These are phyloP conservation scores for Papilio protenor DNA, from an alignment of 2,888 invertebrate genomes.

Conservation along the genomic window DNA sequence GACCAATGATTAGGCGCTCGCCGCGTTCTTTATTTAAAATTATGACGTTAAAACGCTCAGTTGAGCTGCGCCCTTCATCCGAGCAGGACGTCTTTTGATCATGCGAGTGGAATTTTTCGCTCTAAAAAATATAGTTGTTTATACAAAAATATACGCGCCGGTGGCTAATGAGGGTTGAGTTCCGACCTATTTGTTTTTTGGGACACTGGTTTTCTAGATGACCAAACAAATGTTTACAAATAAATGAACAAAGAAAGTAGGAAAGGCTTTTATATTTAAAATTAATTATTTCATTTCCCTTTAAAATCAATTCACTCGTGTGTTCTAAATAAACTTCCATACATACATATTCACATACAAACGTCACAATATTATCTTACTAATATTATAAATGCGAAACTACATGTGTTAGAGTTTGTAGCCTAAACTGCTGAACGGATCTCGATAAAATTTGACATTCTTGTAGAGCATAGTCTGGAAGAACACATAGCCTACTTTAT, in stretches of 20 bases:
- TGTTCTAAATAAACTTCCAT: no score
- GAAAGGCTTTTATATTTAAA: neutral
- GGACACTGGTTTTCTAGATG: constrained; percentile 16
- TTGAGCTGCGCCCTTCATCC: constrained; percentile 49
- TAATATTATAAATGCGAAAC: no score
- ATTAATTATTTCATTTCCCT: no score
- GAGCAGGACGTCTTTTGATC: constrained; percentile 53
- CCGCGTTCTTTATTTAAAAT: constrained; percentile 72
- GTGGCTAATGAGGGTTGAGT: constrained; percentile 43
- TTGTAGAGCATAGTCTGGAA: no score
- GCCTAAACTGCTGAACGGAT: no score
- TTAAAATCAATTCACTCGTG: no score
- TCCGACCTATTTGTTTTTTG: constrained; percentile 47
- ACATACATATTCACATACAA: no score
- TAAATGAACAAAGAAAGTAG: neutral
- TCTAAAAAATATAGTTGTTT: constrained; percentile 55
- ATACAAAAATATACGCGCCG: constrained; percentile 43
- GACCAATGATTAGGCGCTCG: constrained; percentile 70
- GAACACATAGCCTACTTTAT: no score
- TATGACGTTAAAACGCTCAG: constrained; percentile 55
- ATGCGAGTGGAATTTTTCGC: constrained; percentile 47
- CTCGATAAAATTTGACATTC: no score
- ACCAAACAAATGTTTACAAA: constrained; percentile 3
- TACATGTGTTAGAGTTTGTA: no score
- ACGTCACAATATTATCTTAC: no score